Base-by-base conservation (phyloP, 1,140 invertebrate species). In the Drosophila virilis region DNA sequence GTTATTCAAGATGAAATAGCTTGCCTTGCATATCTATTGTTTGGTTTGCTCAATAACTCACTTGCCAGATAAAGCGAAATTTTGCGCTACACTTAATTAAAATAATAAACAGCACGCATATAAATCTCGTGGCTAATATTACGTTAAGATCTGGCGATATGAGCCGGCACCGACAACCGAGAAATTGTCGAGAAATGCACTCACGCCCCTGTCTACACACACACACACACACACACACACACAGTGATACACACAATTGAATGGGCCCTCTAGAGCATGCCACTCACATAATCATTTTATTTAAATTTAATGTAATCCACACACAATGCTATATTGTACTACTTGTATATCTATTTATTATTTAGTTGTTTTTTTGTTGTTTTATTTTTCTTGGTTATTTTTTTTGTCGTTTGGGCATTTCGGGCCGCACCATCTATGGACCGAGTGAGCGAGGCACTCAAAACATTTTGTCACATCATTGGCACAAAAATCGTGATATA, bases 391-490 rank as follows among this genome's bases (percentile, higher is more conserved):
- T 72, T 74, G 32, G 78, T 60, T 70, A 70, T 28, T 51, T 32
- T 64, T 66, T 73, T 69, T 48, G 66, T 73, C 61, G 55, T 68
- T 77, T 54, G 33, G 67, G 59, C 74, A 74, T 52, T 48, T 72
- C 79, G 73, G 61, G 67, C 80, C 84, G 83, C 85, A 80, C 84
- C 84, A 89, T 89, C 85, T 89, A 89, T 84, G 84, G 84, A 52
- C 84, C 80, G 83, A 77, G 79, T 58, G 75, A 71, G 78, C 73
- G 80, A 67, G 52, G 35, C 68, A 62, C 37, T 77, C 74, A 72
- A 72, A 77, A 50, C 69, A 72, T 78, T 78, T 76, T 76, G 72
- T 76, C 76, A 78, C 74, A 74, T 74, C 74, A 82, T 77, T 83
- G 80, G 76, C 80, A 83, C 80, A 78, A 46, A 78, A 79, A 77